These are phyloP conservation scores for Rhodinocichla rosea DNA, from an alignment of 2,113 vertebrate genomes.

Conservation along the genomic window DNA sequence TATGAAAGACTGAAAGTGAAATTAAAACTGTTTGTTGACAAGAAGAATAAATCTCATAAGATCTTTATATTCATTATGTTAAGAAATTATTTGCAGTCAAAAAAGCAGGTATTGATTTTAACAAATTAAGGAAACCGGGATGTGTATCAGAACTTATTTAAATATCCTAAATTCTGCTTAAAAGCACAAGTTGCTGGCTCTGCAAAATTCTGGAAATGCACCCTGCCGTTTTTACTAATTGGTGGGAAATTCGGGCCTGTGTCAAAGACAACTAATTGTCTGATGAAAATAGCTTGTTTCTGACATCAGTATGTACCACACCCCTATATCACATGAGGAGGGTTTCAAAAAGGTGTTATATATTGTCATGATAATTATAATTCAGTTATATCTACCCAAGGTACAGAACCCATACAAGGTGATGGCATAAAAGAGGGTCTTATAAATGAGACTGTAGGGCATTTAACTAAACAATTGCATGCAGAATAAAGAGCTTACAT, in stretches of 20 bases:
- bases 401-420: slow-evolving; percentile 56
- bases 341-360: slow-evolving; percentile 72
- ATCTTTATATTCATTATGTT: slow-evolving; percentile 27
- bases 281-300: slow-evolving; percentile 78
- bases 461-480: slow-evolving; percentile 69
- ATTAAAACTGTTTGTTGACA: slow-evolving; percentile 62
- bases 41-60: slow-evolving; percentile 50
- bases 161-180: slow-evolving; percentile 67
- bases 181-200: slow-evolving; percentile 44
- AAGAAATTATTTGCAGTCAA: slow-evolving; percentile 45
- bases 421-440: slow-evolving; percentile 53
- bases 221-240: slow-evolving; percentile 79
- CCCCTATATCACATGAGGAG: slow-evolving; percentile 61
- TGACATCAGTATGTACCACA: slow-evolving; percentile 72
- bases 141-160: slow-evolving; percentile 59
- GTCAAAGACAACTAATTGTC: slow-evolving; percentile 82
- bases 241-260: slow-evolving; percentile 74
- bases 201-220: slow-evolving; percentile 75
- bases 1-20: slow-evolving; percentile 55
- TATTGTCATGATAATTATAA: slow-evolving; percentile 78
- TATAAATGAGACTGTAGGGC: slow-evolving; percentile 66
- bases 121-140: slow-evolving; percentile 44
- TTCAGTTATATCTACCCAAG: slow-evolving; percentile 73
- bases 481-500: slow-evolving; percentile 56
- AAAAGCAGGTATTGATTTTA: slow-evolving; percentile 54